Evolutionary conservation across 2,797 vertebrate species (phyloP), one percentile per base, ranked within the genome.

Genomic region (Sebastiscus albofasciatus): DNA sequence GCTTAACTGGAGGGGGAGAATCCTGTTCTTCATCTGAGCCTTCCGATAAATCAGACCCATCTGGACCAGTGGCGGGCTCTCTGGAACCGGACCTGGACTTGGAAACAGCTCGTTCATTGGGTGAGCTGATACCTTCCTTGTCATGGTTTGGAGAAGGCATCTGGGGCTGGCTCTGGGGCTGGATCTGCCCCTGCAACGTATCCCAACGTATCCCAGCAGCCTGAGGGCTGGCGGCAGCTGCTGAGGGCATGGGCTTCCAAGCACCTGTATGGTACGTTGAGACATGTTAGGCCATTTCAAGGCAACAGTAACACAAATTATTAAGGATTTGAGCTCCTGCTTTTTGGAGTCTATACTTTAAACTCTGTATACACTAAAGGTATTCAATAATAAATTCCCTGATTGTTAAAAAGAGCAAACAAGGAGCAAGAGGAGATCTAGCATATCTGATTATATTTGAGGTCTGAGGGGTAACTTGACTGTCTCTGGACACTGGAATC

Each of bases 241-340:
- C 88, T 71, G 86, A 65, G 22, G 86, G 67, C 49, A 96, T 20
- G 7, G 94, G 94, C 79, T 93, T 96, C 94, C 93, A 95, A 10
- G 67, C 72, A 81, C 90, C 94, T 92, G 69, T 66, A 82, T 29
- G 11, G 8, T 22, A 67, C 16, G 1, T 79, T 52, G 70, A 68
- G 4, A 72, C 6, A 46, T 24, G 12, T 73, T 62, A 54, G 1
- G 2, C 14, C 9, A 61, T 66, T 65, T 68, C 18, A 59, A 68
- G 14, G n/a, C 4, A 77, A 24, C 12, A 55, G 4, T 29, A 20
- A 42, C n/a, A 42, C 13, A 60, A 49, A 22, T 26, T 16, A 16
- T 13, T 54, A 36, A 4, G 12, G 24, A 34, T 13, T n/a, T 54
- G 9, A 26, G 13, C 8, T 20, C 9, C 5, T 11, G 12, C 1